Evolutionary conservation across 2,113 vertebrate genomes (phyloP).

Genomic region (Tenebrosternarchus preto): DNA sequence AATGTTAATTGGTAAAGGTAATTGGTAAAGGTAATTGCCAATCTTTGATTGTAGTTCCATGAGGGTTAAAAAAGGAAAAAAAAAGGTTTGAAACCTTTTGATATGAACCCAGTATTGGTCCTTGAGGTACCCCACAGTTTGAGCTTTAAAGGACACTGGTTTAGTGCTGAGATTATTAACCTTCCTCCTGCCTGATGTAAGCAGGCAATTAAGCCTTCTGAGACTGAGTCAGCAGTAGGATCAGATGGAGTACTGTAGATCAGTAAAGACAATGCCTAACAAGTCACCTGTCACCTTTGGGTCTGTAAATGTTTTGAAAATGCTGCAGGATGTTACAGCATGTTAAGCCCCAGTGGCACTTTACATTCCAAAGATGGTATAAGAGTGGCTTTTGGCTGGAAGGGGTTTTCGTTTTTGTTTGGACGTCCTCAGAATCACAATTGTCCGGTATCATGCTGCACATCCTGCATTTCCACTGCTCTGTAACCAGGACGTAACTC

Average conservation of each 20-base stretch:
- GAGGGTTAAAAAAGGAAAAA: too few species aligned
- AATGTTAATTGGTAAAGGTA: too few species aligned
- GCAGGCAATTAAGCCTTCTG: neutral
- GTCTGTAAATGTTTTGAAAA: neutral
- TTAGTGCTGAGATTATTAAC: neutral
- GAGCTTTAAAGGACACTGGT: neutral
- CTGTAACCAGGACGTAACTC: constrained; percentile 23
- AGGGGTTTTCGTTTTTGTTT: neutral
- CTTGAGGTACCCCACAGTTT: neutral
- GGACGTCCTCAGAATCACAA: neutral
- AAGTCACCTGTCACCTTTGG: neutral
- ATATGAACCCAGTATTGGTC: neutral
- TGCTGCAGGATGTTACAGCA: neutral
- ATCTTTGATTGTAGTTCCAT: neutral
- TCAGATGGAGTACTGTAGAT: neutral
- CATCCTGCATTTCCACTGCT: constrained; percentile 9
- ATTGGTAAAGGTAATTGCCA: constrained; percentile 1
- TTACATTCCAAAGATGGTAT: neutral
- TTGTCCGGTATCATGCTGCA: constrained; percentile 19
- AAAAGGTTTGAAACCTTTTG: too few species aligned
- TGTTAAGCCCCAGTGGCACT: neutral
- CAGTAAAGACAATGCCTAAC: neutral
- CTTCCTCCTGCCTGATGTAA: neutral
- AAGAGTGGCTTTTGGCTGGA: neutral
- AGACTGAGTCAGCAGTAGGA: neutral